Evolutionary conservation across 92 coral and sea anemone species (phyloP).

Genomic region (Meandrina meandrites): DNA sequence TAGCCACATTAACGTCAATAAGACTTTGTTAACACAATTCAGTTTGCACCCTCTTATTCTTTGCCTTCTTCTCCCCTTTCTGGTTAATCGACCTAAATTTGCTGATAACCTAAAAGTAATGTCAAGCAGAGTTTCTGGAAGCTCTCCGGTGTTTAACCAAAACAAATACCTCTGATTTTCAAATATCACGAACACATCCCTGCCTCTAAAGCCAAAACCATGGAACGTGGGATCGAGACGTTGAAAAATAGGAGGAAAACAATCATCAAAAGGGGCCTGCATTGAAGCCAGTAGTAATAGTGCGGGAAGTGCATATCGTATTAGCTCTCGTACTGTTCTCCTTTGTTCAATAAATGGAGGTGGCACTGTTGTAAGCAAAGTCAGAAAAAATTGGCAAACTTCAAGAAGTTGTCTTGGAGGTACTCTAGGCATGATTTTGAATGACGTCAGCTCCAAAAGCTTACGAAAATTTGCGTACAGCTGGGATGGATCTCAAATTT

Average conservation of each 20-base stretch:
- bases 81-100: slow-evolving; percentile 24
- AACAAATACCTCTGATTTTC: slow-evolving; percentile 53
- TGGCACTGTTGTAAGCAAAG: slow-evolving; percentile 20
- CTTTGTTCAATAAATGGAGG: slow-evolving; percentile 35
- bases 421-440: slow-evolving; percentile 17
- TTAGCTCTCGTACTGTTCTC: not conserved
- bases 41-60: slow-evolving; percentile 23
- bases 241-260: slow-evolving; percentile 34
- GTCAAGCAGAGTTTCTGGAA: slow-evolving; percentile 43
- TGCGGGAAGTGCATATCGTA: slow-evolving; percentile 20
- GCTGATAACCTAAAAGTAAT: not conserved
- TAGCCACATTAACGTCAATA: slow-evolving; percentile 49
- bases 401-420: not conserved
- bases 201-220: slow-evolving; percentile 54
- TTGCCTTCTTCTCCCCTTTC: slow-evolving; percentile 41
- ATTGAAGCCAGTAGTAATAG: slow-evolving; percentile 24
- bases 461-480: slow-evolving; percentile 5
- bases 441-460: not conserved
- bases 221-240: slow-evolving; percentile 46
- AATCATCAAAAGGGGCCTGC: slow-evolving; percentile 37
- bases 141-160: slow-evolving; percentile 58
- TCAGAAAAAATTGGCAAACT: slow-evolving; percentile 1
- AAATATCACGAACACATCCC: slow-evolving; percentile 46
- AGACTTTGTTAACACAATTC: slow-evolving; percentile 27
- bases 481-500: too few relatives aligned